Evolutionary conservation across 2,113 vertebrate genomes (phyloP).

Genomic region (Cricetomys ansorgei): DNA sequence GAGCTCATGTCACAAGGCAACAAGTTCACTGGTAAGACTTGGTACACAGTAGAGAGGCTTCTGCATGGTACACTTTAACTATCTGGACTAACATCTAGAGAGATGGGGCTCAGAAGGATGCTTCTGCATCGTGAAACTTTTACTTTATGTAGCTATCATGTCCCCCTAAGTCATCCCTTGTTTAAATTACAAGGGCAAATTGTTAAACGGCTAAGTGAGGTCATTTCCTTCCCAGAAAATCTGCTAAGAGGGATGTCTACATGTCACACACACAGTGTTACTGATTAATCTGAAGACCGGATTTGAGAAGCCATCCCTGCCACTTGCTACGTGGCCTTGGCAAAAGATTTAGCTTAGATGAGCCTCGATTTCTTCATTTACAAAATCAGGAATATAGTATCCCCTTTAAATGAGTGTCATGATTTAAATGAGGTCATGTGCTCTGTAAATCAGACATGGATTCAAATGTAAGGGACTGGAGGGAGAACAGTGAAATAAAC

Average conservation of each 20-base stretch:
- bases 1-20: not conserved
- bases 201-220: conserved; percentile 37
- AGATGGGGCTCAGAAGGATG: not conserved
- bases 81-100: not conserved
- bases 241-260: conserved; percentile 5
- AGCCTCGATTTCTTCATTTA: conserved; percentile 29
- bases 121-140: conserved; percentile 29
- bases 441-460: conserved; percentile 1
- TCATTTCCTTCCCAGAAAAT: conserved; percentile 32
- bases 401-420: not conserved
- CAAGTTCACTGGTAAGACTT: not conserved
- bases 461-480: conserved; percentile 1
- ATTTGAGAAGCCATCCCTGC: conserved; percentile 16
- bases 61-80: not conserved
- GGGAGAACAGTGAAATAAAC: not conserved
- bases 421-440: conserved; percentile 35
- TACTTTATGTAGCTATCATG: not conserved
- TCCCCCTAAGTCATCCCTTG: not conserved
- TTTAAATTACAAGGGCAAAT: conserved; percentile 40
- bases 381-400: not conserved
- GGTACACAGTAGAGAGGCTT: not conserved
- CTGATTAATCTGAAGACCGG: not conserved
- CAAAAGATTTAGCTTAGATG: not conserved
- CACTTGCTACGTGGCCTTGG: not conserved
- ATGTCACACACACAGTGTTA: not conserved